Evolutionary conservation across 2,797 vertebrate genomes (phyloP).

Genomic region (Otolemur crassicaudatus): DNA sequence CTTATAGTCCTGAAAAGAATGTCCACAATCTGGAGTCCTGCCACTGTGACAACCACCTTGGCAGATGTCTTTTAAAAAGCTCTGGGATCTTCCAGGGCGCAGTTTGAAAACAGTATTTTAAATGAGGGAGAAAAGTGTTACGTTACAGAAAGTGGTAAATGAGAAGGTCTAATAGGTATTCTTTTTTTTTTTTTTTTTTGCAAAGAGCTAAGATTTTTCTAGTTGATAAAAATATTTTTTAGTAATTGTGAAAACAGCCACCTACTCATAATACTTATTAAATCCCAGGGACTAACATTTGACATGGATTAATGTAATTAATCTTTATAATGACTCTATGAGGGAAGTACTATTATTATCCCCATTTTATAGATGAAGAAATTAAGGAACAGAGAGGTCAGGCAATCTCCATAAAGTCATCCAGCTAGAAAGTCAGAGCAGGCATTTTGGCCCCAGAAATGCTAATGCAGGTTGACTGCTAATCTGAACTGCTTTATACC

Average conservation of each 20-base stretch:
- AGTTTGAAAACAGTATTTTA: not conserved
- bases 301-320: not conserved
- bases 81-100: not conserved
- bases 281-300: not conserved
- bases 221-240: conserved; percentile 6
- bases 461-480: too few species aligned
- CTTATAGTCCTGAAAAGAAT: not conserved
- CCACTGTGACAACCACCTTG: not conserved
- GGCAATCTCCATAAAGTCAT: not conserved
- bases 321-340: not conserved
- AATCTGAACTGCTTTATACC: not conserved
- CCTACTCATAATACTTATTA: not conserved
- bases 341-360: not conserved
- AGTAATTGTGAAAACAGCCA: conserved; percentile 13
- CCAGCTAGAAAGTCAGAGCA: not conserved
- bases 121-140: not conserved
- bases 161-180: conserved; percentile 32
- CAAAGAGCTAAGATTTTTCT: conserved; percentile 18
- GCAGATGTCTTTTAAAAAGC: not conserved
- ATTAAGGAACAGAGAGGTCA: not conserved
- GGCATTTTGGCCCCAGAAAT: not conserved
- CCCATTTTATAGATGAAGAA: not conserved
- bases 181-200: not conserved
- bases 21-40: not conserved
- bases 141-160: conserved; percentile 45